Base-by-base conservation (phyloP, 2,888 invertebrate species). In the Boloria selene region DNA sequence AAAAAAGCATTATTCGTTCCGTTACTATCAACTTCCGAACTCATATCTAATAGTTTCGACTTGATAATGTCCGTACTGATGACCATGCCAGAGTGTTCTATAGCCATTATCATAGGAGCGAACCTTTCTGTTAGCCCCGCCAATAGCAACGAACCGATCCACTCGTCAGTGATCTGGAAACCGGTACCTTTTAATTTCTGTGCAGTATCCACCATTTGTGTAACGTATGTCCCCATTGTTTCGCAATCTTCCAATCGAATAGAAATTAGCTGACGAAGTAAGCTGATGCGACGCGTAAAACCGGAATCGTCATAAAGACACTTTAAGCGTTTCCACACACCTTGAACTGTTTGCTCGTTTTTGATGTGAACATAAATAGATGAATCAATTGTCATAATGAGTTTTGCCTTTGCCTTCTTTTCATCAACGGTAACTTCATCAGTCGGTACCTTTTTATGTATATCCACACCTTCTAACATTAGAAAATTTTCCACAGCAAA, bases 51-150 rank as follows among this genome's bases (percentile, higher is more conserved):
- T 22, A 22, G 22, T 22, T 22, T 22, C 22, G 3, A 22, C 22
- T 22, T 22, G 22, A 22, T 22, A 22, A 45, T 14, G 44, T 56
- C 71, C 26, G 74, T 61, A 31, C 69, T 72, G 18, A 75, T 64
- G 56, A n/a, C 5, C 2, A 70, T 68, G 1, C 72, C 68, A 5
- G 62, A 71, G 60, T 70, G 70, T 53, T 74, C 71, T 10, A 72
- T 69, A 16, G 72, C 74, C 72, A 72, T 72, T n/a, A 74, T 72
- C 74, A 74, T 73, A 0, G 71, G 72, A 2, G 64, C 61, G 63
- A 61, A 74, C 50, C 66, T 67, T 67, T 75, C 70, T 42, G 70
- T 56, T 53, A 75, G 65, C 60, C 72, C 72, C 10, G 72, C 73
- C 52, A 73, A 64, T 45, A 75, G 38, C 49, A 72, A 50, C 13